A percentile compares a stretch with the other conserved stretches of the same genome.
Evolutionary conservation across 2,113 vertebrate species (phyloP).

Genomic region (Pollachius pollachius): DNA sequence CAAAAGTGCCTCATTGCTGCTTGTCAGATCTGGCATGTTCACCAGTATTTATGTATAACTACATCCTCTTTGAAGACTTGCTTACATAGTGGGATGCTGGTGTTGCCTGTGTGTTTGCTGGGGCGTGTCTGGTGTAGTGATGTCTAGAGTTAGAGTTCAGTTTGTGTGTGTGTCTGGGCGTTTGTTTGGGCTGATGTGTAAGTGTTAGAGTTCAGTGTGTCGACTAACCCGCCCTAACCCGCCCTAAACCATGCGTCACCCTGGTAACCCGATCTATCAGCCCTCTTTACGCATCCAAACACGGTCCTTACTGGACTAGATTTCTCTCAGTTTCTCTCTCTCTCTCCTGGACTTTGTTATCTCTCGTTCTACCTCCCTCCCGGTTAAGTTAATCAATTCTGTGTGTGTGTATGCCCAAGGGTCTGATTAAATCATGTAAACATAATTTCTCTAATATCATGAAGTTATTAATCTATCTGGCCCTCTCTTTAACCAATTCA

Average conservation of each 20-base stretch:
- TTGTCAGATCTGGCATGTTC: no score
- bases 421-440: background rate
- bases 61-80: no score
- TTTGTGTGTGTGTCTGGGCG: background rate
- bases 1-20: no score
- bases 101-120: no score
- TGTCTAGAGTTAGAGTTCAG: no score
- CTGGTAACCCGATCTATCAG: background rate
- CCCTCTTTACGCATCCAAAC: background rate
- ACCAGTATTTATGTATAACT: no score
- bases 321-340: background rate
- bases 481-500: background rate
- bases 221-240: background rate
- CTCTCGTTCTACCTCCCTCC: background rate
- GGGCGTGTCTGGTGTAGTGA: no score
- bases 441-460: background rate
- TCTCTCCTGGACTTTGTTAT: background rate
- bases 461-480: background rate
- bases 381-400: background rate
- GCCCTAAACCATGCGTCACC: background rate
- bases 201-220: background rate
- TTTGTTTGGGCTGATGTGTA: background rate
- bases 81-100: no score
- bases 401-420: constrained; percentile 34
- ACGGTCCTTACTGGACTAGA: background rate